Evolutionary conservation across 2,888 invertebrate genomes (phyloP).

Genomic region (Malthinus seriepunctatus): DNA sequence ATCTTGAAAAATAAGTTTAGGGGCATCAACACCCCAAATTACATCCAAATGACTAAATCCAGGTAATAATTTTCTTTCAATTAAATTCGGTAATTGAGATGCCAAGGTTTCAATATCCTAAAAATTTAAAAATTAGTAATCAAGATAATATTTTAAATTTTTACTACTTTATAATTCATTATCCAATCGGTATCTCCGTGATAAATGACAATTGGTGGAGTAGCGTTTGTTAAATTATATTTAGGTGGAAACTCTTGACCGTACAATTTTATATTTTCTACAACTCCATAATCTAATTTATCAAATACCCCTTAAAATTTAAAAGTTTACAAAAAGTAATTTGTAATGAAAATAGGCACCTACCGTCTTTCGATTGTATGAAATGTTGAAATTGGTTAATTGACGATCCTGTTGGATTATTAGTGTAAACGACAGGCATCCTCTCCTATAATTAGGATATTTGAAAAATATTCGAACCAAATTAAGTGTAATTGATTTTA

Average conservation of each 20-base stretch:
- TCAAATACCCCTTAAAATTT: slow-evolving; percentile 5
- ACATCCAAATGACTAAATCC: neutral
- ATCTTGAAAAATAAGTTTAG: neutral
- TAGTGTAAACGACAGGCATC: slow-evolving; percentile 5
- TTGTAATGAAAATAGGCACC: no score
- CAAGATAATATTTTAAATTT: neutral
- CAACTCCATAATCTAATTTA: neutral
- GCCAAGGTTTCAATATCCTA: neutral
- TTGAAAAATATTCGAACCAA: neutral
- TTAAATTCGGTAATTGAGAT: neutral
- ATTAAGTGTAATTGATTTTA: neutral
- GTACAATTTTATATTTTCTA: neutral
- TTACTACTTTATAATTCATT: neutral
- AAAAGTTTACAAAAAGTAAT: neutral
- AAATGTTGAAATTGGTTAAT: slow-evolving; percentile 58
- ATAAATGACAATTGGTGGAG: neutral
- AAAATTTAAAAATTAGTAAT: neutral
- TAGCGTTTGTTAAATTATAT: neutral
- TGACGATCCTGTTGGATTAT: slow-evolving; percentile 49
- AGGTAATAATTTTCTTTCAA: neutral
- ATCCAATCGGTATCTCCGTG: neutral
- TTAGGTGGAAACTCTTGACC: neutral
- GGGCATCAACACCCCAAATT: neutral
- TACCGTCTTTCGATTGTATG: slow-evolving; percentile 55
- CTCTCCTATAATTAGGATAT: neutral